phyloP scores from a whole-genome alignment of 2,888 invertebrate species.

The Drosophila bunnanda region DNA sequence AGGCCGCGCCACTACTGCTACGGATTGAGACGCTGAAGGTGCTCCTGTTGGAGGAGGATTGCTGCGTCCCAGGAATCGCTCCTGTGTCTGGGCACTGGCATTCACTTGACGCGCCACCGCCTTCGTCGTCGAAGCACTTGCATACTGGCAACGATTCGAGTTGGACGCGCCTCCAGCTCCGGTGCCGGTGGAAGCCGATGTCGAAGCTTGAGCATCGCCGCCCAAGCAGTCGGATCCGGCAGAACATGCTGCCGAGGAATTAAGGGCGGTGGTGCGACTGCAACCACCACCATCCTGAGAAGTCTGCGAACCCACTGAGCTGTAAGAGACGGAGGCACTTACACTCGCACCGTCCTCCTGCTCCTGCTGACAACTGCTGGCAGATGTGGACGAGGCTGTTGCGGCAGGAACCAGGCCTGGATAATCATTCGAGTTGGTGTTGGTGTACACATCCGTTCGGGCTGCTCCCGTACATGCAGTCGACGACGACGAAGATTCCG shows the following conservation, averaged over 20 bases:
- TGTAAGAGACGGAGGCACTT: conserved; percentile 51
- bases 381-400: conserved; percentile 61
- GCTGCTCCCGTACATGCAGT: conserved; percentile 37
- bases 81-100: conserved; percentile 82
- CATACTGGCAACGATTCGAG: conserved; percentile 82
- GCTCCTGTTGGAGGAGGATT: conserved; percentile 13
- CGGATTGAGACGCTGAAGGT: conserved; percentile 2
- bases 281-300: conserved; percentile 74
- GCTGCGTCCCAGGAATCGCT: conserved; percentile 74
- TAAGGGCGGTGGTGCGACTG: conserved; percentile 73
- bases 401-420: conserved; percentile 58
- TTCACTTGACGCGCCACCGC: conserved; percentile 78
- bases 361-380: conserved; percentile 47
- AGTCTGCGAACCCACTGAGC: conserved; percentile 62
- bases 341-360: conserved; percentile 40
- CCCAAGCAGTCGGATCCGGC: conserved; percentile 50
- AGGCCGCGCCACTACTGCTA: conserved; percentile 26
- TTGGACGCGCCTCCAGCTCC: conserved; percentile 40
- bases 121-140: conserved; percentile 59
- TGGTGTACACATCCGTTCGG: conserved; percentile 76
- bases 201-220: conserved; percentile 81
- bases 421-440: conserved; percentile 83
- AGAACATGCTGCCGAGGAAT: conserved; percentile 26
- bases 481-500: conserved; percentile 49
- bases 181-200: conserved; percentile 76